Percentiles rank a stretch among this genome's conserved stretches.
Evolutionary conservation across 2,888 invertebrate genomes (phyloP).

Genomic region (Epistrophe grossulariae): DNA sequence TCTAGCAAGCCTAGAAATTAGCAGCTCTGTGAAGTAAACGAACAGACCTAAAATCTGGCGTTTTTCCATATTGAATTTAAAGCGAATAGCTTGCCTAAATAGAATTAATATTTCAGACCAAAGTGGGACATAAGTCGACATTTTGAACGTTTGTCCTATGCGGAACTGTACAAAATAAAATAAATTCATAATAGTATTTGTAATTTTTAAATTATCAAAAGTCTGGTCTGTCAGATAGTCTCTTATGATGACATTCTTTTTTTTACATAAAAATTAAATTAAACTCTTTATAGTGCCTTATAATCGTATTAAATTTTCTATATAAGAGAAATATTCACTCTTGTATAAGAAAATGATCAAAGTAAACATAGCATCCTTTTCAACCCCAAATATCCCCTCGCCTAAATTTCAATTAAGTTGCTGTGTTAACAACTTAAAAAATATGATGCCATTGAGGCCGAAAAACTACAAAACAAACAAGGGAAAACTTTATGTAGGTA

Average conservation of each 20-base stretch:
- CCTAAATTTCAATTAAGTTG: constrained; percentile 33
- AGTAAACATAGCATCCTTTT: constrained; percentile 28
- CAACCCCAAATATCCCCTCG: not conserved
- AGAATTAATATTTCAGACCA: too few relatives aligned
- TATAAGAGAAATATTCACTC: constrained; percentile 16
- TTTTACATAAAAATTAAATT: constrained; percentile 11
- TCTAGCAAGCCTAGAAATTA: too few relatives aligned
- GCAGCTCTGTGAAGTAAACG: too few relatives aligned
- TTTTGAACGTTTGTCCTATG: too few relatives aligned
- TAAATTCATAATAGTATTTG: too few relatives aligned
- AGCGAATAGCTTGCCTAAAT: too few relatives aligned
- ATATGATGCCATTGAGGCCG: constrained; percentile 44
- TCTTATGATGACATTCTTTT: not conserved
- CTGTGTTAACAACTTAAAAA: constrained; percentile 46
- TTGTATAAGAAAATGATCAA: constrained; percentile 40
- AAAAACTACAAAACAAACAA: constrained; percentile 50
- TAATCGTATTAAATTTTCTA: constrained; percentile 17
- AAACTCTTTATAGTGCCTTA: constrained; percentile 14
- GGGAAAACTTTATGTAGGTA: constrained; percentile 22
- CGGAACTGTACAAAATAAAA: too few relatives aligned
- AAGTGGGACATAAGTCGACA: too few relatives aligned
- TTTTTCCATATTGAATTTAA: too few relatives aligned
- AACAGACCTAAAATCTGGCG: too few relatives aligned
- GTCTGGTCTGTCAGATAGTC: not conserved
- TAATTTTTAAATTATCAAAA: not conserved